These are phyloP conservation scores for Acanthacorydalis orientalis DNA, from an alignment of 2,888 invertebrate genomes.

Conservation along the genomic window DNA sequence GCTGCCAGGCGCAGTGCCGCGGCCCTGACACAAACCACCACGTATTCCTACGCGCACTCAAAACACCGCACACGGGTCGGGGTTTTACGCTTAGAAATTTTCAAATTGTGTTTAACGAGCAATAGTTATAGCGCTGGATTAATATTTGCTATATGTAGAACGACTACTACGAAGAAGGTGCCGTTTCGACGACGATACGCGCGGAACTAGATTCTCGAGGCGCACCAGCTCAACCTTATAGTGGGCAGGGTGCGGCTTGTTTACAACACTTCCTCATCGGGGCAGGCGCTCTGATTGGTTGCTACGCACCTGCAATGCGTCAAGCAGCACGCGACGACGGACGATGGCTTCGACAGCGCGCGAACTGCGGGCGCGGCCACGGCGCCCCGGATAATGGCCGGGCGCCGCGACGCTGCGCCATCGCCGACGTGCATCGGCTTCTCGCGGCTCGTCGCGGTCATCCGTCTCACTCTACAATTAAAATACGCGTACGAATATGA, in stretches of 20 bases:
- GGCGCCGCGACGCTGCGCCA: slow-evolving; percentile 1
- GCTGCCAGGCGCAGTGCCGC: slow-evolving; percentile 27
- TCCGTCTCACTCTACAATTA: too few relatives aligned
- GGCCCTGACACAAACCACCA: slow-evolving; percentile 29
- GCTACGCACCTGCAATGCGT: slow-evolving; percentile 76
- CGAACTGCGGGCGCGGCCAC: slow-evolving; percentile 24
- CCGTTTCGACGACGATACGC: slow-evolving; percentile 29
- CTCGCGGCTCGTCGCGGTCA: too few relatives aligned
- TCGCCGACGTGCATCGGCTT: neutral
- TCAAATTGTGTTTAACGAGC: slow-evolving; percentile 3
- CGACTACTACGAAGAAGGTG: slow-evolving; percentile 15
- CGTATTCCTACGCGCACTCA: slow-evolving; percentile 25
- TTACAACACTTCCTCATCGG: slow-evolving; percentile 44
- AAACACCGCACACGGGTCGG: slow-evolving; percentile 17
- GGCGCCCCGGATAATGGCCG: slow-evolving; percentile 10
- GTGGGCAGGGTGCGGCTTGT: slow-evolving; percentile 53
- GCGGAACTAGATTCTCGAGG: slow-evolving; percentile 40
- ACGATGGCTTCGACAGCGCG: slow-evolving; percentile 18
- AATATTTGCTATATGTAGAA: too few relatives aligned
- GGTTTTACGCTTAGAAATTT: slow-evolving; percentile 22
- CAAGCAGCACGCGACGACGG: slow-evolving; percentile 35
- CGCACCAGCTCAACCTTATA: slow-evolving; percentile 48
- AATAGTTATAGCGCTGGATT: too few relatives aligned
- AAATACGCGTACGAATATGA: too few relatives aligned
- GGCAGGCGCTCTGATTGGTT: slow-evolving; percentile 54